phyloP scores from a whole-genome alignment of 2,888 invertebrate species.

The Nebria brevicollis region DNA sequence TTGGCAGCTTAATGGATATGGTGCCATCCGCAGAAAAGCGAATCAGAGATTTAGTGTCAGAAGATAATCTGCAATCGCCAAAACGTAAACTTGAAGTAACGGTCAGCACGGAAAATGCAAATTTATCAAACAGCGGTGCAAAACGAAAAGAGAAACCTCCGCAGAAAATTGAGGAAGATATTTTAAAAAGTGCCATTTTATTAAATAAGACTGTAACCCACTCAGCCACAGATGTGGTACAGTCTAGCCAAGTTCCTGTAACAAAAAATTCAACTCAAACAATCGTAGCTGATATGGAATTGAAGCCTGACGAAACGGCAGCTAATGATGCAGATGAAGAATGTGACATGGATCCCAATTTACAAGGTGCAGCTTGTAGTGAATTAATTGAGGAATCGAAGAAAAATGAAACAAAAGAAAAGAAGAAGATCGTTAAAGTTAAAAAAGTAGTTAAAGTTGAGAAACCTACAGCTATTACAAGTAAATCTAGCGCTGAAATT shows the following conservation, averaged over 20 bases:
- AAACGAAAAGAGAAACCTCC: constrained; percentile 72
- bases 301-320: not conserved
- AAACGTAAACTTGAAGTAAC: constrained; percentile 82
- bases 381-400: constrained; percentile 63
- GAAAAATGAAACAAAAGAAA: constrained; percentile 58
- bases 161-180: constrained; percentile 54
- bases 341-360: constrained; percentile 56
- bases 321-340: constrained; percentile 56
- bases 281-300: constrained; percentile 33
- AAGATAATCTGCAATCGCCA: constrained; percentile 65
- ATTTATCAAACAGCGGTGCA: constrained; percentile 60
- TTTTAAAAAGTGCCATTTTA: constrained; percentile 55
- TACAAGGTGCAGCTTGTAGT: constrained; percentile 62
- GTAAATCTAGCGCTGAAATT: constrained; percentile 51
- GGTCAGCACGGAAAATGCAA: constrained; percentile 75
- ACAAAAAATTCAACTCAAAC: constrained; percentile 45
- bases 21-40: constrained; percentile 77
- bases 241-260: constrained; percentile 6
- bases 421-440: constrained; percentile 51
- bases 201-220: constrained; percentile 48
- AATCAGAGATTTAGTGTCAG: constrained; percentile 76
- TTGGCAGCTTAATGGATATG: constrained; percentile 79
- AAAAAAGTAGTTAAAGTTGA: constrained; percentile 33
- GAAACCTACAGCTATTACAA: constrained; percentile 53
- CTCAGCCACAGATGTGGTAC: not conserved